A percentile compares a stretch with the other conserved stretches of the same genome.
Evolutionary conservation across 37 sponge, comb jelly and placozoan species (phyloP).

Genomic region (Oscarella lobularis): DNA sequence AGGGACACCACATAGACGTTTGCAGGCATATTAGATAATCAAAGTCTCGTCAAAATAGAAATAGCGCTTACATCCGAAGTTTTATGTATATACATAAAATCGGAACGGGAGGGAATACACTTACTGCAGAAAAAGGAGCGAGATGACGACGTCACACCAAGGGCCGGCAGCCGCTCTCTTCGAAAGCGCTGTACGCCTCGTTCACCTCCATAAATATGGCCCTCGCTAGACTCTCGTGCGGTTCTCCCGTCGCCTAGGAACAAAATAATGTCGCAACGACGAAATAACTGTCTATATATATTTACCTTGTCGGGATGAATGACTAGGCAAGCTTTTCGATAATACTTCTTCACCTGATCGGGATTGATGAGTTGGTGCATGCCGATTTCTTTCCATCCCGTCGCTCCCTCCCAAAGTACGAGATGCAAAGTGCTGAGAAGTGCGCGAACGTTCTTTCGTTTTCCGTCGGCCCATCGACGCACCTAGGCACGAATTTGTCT

Average conservation of each 20-base stretch:
- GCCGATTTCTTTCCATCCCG: constrained; percentile 60
- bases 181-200: constrained; percentile 78
- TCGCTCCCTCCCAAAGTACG: constrained; percentile 90
- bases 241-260: constrained; percentile 7
- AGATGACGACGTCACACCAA: constrained; percentile 20
- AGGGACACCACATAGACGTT: too few relatives aligned
- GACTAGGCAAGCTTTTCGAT: constrained; percentile 76
- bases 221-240: constrained; percentile 68
- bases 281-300: not conserved
- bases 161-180: constrained; percentile 46
- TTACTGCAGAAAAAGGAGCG: too few relatives aligned
- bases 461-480: constrained; percentile 67
- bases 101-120: too few relatives aligned
- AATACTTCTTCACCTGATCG: constrained; percentile 70
- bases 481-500: too few relatives aligned
- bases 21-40: too few relatives aligned
- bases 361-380: constrained; percentile 84
- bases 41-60: too few relatives aligned
- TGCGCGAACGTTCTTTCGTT: constrained; percentile 85
- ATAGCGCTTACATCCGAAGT: too few relatives aligned
- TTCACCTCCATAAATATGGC: constrained; percentile 94
- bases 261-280: not conserved
- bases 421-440: constrained; percentile 71
- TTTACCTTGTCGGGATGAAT: constrained; percentile 95
- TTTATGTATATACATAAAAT: too few relatives aligned